These are phyloP conservation scores for Chelonia mydas DNA, from an alignment of 2,797 vertebrate species.

Conservation along the genomic window DNA sequence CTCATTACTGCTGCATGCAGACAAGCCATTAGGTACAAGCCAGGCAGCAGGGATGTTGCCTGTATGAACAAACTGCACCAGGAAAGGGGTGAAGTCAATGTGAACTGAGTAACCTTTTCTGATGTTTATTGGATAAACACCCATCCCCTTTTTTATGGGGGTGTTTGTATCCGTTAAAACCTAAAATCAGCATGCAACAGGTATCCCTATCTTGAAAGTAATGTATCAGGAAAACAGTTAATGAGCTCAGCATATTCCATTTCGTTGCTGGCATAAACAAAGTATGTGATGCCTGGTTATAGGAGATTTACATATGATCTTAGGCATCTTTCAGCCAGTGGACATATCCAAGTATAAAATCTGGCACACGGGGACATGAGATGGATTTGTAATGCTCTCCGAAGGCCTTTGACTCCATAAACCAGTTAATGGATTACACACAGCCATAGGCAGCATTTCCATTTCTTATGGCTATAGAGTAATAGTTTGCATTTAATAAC, in stretches of 20 bases:
- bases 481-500: constrained; percentile 70
- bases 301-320: background rate
- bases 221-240: background rate
- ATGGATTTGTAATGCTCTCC: constrained; percentile 53
- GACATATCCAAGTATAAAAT: constrained; percentile 37
- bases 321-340: background rate
- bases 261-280: background rate
- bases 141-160: background rate
- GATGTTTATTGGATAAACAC: no score
- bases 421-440: constrained; percentile 51
- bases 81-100: background rate
- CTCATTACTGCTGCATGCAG: background rate
- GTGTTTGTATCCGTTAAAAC: background rate
- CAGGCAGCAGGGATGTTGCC: background rate
- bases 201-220: background rate
- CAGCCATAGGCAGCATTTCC: constrained; percentile 34
- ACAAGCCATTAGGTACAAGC: background rate
- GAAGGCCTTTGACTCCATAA: constrained; percentile 33
- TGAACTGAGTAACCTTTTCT: background rate
- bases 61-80: background rate
- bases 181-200: background rate
- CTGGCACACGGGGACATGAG: background rate
- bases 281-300: constrained; percentile 11
- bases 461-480: constrained; percentile 38
- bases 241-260: background rate